A percentile compares a stretch with the other conserved stretches of the same genome.
Evolutionary conservation across 1,140 invertebrate species (phyloP).

Genomic region (Rhagoletis pomonella): DNA sequence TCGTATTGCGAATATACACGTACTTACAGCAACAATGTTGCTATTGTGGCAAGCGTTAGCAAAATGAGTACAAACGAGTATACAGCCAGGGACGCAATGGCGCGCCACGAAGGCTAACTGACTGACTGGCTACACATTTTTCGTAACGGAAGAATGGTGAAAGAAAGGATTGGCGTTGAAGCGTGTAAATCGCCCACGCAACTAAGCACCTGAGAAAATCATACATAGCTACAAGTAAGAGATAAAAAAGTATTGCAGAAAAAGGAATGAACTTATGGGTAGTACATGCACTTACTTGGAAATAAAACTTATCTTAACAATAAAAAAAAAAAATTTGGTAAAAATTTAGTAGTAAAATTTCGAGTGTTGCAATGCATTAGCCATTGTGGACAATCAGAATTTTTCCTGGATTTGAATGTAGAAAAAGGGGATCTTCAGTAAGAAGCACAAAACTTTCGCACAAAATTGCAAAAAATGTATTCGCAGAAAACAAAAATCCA

Average conservation of each 20-base stretch:
- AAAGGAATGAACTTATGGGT: too few relatives aligned
- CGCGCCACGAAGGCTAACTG: not conserved
- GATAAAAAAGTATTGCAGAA: not conserved
- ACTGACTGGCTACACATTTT: not conserved
- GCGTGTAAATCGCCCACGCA: slow-evolving; percentile 46
- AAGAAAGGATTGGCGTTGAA: slow-evolving; percentile 36
- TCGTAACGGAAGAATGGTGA: slow-evolving; percentile 2
- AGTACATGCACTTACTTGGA: not conserved
- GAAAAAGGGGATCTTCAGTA: too few relatives aligned
- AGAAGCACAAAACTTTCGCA: too few relatives aligned
- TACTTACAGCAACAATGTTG: not conserved
- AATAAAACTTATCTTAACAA: not conserved
- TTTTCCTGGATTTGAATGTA: too few relatives aligned
- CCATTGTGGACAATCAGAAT: too few relatives aligned
- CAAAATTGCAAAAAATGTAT: too few relatives aligned
- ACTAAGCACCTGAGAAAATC: slow-evolving; percentile 12
- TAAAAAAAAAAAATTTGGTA: not conserved
- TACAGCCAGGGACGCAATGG: not conserved
- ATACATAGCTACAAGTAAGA: not conserved
- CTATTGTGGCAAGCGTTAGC: not conserved
- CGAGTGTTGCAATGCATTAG: too few relatives aligned
- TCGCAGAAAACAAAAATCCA: not conserved
- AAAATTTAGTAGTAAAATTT: too few relatives aligned
- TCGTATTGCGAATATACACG: not conserved
- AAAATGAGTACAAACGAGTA: not conserved